Percentiles rank a stretch among this genome's conserved stretches.
Conservation (phyloP, 2,888 invertebrate species). For the Linnaemya vulpina region DNA sequence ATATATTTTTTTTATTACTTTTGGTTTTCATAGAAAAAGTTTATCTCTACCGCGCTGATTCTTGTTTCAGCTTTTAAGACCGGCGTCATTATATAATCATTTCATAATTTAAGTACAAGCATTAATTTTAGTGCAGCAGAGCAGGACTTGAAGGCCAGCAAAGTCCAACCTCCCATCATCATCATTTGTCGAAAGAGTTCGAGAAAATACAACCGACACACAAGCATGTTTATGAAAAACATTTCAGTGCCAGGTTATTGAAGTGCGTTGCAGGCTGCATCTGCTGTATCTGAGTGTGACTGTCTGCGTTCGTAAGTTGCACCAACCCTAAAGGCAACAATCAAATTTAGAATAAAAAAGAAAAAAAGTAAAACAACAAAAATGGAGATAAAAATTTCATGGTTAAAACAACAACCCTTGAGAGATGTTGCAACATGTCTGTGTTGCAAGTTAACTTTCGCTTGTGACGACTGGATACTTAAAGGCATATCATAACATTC, state of each 20-base stretch:
- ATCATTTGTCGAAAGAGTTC: conserved; percentile 50
- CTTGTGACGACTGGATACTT: conserved; percentile 2
- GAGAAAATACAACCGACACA: conserved; percentile 1
- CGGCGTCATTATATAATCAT: conserved; percentile 59
- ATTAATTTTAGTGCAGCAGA: conserved; percentile 46
- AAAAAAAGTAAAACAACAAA: background rate
- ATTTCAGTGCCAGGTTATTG: conserved; percentile 16
- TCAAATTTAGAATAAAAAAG: conserved; percentile 14
- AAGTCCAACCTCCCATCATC: conserved; percentile 56
- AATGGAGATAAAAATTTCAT: too few species aligned
- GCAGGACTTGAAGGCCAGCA: conserved; percentile 23
- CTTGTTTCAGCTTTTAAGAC: conserved; percentile 10
- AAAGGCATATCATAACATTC: conserved; percentile 31
- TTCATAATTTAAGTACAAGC: conserved; percentile 62
- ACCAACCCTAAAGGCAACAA: conserved; percentile 52
- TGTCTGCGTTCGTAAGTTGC: conserved; percentile 2
- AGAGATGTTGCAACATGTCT: conserved; percentile 48
- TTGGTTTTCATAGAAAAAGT: background rate
- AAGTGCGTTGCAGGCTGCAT: conserved; percentile 5
- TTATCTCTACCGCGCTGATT: background rate
- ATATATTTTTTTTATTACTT: background rate
- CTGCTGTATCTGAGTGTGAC: background rate
- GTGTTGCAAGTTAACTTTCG: conserved; percentile 33
- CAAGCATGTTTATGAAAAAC: background rate
- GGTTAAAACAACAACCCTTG: conserved; percentile 54